Conservation (phyloP, 2,113 vertebrate genomes). For the Motacilla tschutschensis region DNA sequence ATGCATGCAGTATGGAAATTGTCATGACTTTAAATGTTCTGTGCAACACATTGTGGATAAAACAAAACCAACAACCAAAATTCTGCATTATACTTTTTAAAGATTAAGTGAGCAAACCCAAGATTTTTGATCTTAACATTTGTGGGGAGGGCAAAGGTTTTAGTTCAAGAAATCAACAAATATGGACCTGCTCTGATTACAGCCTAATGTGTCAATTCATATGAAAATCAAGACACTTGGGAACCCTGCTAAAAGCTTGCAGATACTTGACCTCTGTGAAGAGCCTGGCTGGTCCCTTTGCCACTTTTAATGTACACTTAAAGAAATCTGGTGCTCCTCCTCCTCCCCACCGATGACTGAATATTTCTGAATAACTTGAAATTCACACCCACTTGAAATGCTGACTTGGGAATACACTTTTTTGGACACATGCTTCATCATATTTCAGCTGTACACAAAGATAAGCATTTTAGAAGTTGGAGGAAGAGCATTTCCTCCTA, state of each 20-base stretch:
- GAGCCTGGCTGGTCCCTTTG: not conserved
- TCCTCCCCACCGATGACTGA: not conserved
- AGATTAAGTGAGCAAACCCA: not conserved
- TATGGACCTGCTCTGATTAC: not conserved
- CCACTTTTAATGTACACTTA: constrained; percentile 2
- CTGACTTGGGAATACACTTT: constrained; percentile 60
- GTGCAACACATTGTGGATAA: not conserved
- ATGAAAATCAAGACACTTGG: not conserved
- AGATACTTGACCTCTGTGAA: constrained; percentile 44
- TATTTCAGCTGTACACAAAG: constrained; percentile 53
- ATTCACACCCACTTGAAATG: constrained; percentile 58
- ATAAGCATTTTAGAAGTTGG: constrained; percentile 46
- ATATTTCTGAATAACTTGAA: constrained; percentile 47
- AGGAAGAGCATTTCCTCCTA: constrained; percentile 59
- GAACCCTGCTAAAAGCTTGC: not conserved
- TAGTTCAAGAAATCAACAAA: not conserved
- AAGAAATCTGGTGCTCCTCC: not conserved
- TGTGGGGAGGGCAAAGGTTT: not conserved
- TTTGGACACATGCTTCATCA: constrained; percentile 45
- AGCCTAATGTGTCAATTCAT: not conserved
- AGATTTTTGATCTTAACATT: not conserved
- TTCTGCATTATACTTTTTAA: not conserved
- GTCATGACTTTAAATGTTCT: not conserved
- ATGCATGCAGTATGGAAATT: not conserved
- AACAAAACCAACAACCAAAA: not conserved